A percentile compares a stretch with the other conserved stretches of the same genome.
phyloP scores from a whole-genome alignment of 1,140 invertebrate species.

The Drosophila parvula region DNA sequence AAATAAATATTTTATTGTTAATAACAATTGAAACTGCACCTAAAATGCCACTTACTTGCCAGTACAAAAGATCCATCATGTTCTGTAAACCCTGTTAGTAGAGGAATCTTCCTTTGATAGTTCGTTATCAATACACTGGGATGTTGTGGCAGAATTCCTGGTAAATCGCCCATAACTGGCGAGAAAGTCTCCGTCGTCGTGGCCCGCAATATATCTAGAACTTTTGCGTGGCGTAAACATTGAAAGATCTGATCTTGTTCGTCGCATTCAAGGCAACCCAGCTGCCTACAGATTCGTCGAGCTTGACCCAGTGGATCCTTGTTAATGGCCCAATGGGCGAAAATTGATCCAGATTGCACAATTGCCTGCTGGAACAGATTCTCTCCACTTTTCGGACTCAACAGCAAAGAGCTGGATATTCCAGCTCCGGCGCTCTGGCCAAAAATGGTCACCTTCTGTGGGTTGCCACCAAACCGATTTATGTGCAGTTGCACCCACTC shows the following conservation, averaged over 20 bases:
- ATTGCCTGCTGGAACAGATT: slow-evolving; percentile 68
- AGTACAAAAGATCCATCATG: slow-evolving; percentile 79
- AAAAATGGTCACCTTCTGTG: slow-evolving; percentile 84
- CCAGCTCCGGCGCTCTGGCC: slow-evolving; percentile 79
- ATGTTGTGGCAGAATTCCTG: slow-evolving; percentile 62
- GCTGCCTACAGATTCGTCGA: slow-evolving; percentile 48
- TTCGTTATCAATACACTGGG: slow-evolving; percentile 51
- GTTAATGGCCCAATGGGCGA: slow-evolving; percentile 67
- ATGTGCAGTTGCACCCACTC: slow-evolving; percentile 88
- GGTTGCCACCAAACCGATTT: slow-evolving; percentile 87
- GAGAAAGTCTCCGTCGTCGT: slow-evolving; percentile 62
- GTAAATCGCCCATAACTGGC: slow-evolving; percentile 63
- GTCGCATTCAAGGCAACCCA: slow-evolving; percentile 56
- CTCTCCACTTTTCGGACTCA: slow-evolving; percentile 67
- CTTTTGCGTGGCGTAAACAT: slow-evolving; percentile 53
- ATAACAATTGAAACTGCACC: no score
- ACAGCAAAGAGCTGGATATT: slow-evolving; percentile 64
- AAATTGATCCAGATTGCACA: slow-evolving; percentile 79
- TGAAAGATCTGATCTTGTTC: slow-evolving; percentile 25
- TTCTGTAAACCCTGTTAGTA: slow-evolving; percentile 79
- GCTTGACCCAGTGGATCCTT: slow-evolving; percentile 60
- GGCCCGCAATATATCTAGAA: slow-evolving; percentile 52
- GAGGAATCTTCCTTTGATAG: slow-evolving; percentile 48
- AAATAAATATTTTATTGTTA: no score
- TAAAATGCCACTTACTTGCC: slow-evolving; percentile 57